Conservation (phyloP, 2,113 vertebrate genomes). For the Ibidorhyncha struthersii region DNA sequence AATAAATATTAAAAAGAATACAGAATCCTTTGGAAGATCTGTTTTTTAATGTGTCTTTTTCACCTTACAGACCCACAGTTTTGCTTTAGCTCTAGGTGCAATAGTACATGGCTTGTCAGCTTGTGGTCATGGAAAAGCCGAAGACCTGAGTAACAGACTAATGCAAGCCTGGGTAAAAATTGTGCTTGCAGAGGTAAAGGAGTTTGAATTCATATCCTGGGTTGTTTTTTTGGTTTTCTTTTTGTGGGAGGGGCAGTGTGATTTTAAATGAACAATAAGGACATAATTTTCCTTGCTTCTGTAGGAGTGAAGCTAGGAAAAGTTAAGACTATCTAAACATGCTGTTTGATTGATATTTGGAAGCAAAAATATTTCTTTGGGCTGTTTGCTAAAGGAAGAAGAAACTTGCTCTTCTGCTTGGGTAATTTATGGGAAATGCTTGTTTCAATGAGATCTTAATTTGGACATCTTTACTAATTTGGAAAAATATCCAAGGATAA, state of each 20-base stretch:
- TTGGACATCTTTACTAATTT: neutral
- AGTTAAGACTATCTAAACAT: neutral
- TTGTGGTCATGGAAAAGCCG: constrained; percentile 91
- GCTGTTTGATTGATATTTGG: neutral
- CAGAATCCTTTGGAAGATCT: neutral
- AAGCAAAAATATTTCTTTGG: neutral
- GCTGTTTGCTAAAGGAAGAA: neutral
- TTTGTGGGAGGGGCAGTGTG: too few species aligned
- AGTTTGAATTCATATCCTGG: neutral
- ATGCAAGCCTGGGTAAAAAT: constrained; percentile 89
- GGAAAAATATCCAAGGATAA: neutral
- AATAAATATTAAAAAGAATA: neutral
- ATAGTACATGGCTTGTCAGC: constrained; percentile 86
- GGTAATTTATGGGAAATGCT: neutral
- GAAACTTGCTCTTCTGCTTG: neutral
- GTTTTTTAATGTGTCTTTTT: neutral
- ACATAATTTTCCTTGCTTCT: neutral
- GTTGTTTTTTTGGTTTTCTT: neutral
- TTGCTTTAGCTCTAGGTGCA: constrained; percentile 90
- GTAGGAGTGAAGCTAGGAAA: neutral
- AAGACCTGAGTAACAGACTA: constrained; percentile 85
- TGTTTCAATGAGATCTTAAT: neutral
- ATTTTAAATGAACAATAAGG: neutral
- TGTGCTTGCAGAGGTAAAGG: constrained; percentile 86
- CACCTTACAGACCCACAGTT: constrained; percentile 84